Conservation (phyloP, 2,113 vertebrate species). For the Rissa tridactyla region DNA sequence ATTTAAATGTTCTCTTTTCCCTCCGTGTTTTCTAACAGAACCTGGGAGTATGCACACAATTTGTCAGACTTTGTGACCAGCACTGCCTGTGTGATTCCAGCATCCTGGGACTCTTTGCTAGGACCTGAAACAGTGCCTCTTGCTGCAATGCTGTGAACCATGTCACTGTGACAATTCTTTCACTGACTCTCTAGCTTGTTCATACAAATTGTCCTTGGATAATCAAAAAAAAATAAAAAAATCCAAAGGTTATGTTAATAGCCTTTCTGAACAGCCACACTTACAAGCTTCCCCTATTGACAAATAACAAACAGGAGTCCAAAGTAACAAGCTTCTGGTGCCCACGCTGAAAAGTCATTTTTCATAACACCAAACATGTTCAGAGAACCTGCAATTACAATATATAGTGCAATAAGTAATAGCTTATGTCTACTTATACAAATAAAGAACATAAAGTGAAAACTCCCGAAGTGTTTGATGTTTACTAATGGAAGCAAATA, state of each 20-base stretch:
- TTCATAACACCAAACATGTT: neutral
- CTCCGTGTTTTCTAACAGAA: neutral
- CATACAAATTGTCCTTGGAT: neutral
- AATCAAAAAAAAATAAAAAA: neutral
- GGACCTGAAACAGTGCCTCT: neutral
- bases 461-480: neutral
- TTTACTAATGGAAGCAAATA: neutral
- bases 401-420: neutral
- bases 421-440: neutral
- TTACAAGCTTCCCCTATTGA: neutral
- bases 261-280: neutral
- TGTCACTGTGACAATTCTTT: neutral
- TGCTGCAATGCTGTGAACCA: neutral
- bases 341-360: neutral
- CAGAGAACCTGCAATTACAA: neutral
- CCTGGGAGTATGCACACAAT: neutral
- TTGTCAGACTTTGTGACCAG: neutral
- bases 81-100: neutral
- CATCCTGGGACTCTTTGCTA: neutral
- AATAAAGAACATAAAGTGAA: constrained; percentile 5
- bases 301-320: neutral
- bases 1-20: neutral
- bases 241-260: neutral
- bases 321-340: neutral
- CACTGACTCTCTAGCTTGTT: neutral